These are phyloP conservation scores for Neodontobutis hainanensis DNA, from an alignment of 2,113 vertebrate species.

Conservation along the genomic window DNA sequence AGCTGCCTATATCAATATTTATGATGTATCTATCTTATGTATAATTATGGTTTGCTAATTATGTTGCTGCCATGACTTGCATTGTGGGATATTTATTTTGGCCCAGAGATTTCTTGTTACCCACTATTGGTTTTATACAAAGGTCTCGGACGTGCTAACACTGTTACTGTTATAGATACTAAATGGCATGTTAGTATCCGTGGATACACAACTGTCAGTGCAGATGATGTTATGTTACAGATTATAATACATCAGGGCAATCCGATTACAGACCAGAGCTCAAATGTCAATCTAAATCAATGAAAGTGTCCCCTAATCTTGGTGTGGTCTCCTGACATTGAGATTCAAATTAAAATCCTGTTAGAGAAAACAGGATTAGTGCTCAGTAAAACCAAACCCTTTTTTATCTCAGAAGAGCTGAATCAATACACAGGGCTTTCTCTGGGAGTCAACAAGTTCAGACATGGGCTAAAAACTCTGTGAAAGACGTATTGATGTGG, in stretches of 20 bases:
- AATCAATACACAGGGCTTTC: slow-evolving; percentile 68
- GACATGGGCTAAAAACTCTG: slow-evolving; percentile 54
- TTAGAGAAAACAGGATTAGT: slow-evolving; percentile 72
- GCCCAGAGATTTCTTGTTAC: not conserved
- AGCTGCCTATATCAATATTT: slow-evolving; percentile 11
- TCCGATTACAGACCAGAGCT: not conserved
- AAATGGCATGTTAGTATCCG: slow-evolving; percentile 6
- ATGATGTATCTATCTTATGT: not conserved
- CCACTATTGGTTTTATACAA: not conserved
- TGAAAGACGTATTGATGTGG: not conserved
- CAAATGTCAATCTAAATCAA: slow-evolving; percentile 1
- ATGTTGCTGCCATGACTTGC: slow-evolving; percentile 1
- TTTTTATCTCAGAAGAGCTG: slow-evolving; percentile 62
- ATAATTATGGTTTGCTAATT: slow-evolving; percentile 5
- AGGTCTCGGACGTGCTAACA: not conserved
- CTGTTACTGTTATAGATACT: slow-evolving; percentile 2
- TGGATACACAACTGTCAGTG: slow-evolving; percentile 7
- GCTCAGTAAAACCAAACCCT: slow-evolving; percentile 49
- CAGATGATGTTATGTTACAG: not conserved
- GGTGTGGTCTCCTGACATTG: not conserved
- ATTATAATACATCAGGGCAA: slow-evolving; percentile 7
- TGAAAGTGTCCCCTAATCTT: not conserved
- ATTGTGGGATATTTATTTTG: slow-evolving; percentile 9
- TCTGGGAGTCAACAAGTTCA: slow-evolving; percentile 69
- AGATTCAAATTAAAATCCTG: slow-evolving; percentile 27